Base-by-base conservation (phyloP, 2,797 vertebrate genomes). In the Heterohyrax brucei region DNA sequence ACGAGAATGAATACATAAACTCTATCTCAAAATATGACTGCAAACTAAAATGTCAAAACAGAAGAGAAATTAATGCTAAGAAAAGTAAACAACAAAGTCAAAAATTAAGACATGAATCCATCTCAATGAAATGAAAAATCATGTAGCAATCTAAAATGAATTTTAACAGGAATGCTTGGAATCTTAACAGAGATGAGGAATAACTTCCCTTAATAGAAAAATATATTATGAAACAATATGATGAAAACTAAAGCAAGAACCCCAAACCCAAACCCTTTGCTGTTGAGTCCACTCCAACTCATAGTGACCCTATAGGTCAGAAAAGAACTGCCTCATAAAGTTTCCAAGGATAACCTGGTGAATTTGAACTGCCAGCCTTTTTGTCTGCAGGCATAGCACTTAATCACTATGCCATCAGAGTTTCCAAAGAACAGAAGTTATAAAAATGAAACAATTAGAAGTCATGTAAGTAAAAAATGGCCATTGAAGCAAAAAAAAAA, bases 151-250 rank as follows among this genome's bases (percentile, higher is more conserved):
- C 72, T 73, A 26, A 82, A 83, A 84, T 76, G 22, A 7, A 50
- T 30, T 79, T 75, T 39, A 75, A 19, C 7, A 28, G 30, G 26
- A n/a, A 24, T 59, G 14, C 46, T 61, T 21, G 78, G 70, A 59
- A 22, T 94, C 66, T 93, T 80, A 48, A 46, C 28, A 76, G 75
- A 87, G 81, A 92, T 73, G 61, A 76, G 68, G 76, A 78, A 82
- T 30, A 77, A 13, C 10, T 59, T 30, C 10, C 1, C 6, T n/a
- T 12, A 48, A 48, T 86, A 72, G 53, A 88, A 53, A 59, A 7
- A 68, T 24, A 9, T 30, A 79, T 14, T 50, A 73, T 72, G 50
- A 89, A 87, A 84, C 33, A 9, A 66, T 10, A 66, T 24, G 13
- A 16, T 66, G 30, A 30, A 28, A 28, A 12, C 8, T 10, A 92